Conservation (phyloP, 35 echinoderm and acorn worm species). For the Apostichopus japonicus region DNA sequence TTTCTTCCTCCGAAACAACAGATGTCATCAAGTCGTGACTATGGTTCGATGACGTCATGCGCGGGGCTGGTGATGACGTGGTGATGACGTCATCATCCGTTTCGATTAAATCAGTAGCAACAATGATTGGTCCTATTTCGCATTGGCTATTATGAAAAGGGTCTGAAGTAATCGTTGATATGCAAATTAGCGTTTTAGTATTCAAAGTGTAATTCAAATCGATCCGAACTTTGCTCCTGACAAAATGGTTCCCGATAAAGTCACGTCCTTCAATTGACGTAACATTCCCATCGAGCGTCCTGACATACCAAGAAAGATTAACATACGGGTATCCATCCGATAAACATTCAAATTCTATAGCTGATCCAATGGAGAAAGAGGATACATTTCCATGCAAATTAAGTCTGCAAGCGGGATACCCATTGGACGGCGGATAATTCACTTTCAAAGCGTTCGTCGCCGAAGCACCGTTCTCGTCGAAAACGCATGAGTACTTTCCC, state of each 20-base stretch:
- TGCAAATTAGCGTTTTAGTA: slow-evolving; percentile 17
- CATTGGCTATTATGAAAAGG: not conserved
- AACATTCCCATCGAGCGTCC: no score
- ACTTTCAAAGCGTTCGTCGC: not conserved
- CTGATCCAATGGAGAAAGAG: not conserved
- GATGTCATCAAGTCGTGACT: not conserved
- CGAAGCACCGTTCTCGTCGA: slow-evolving; percentile 25
- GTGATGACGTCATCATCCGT: not conserved
- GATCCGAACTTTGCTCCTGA: not conserved
- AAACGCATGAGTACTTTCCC: slow-evolving; percentile 37
- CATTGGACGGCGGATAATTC: slow-evolving; percentile 1
- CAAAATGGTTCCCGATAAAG: not conserved
- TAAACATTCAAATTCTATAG: slow-evolving; percentile 27
- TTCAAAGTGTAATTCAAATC: not conserved
- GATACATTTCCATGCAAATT: not conserved
- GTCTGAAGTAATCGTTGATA: slow-evolving; percentile 15
- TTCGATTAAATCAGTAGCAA: not conserved
- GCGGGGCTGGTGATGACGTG: not conserved
- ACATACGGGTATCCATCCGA: slow-evolving; percentile 20
- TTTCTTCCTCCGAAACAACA: not conserved
- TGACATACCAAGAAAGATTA: not conserved
- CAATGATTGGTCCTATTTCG: slow-evolving; percentile 41
- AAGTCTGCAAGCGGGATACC: not conserved
- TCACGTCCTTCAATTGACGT: not conserved
- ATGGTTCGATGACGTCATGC: not conserved